These are phyloP conservation scores for Amorpha juglandis DNA, from an alignment of 2,888 invertebrate genomes.

Conservation along the genomic window DNA sequence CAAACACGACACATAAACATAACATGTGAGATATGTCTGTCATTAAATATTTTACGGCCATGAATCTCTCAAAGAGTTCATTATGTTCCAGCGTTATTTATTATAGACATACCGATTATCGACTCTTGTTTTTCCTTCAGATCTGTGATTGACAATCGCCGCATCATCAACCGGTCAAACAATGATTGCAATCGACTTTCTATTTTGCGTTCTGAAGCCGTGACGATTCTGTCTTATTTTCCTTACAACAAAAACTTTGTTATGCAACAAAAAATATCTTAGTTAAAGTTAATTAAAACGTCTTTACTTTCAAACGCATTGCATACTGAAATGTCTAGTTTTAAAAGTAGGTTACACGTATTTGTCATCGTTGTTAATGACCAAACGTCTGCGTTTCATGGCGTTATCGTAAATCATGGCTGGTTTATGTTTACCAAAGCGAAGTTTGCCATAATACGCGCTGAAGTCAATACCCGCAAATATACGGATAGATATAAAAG, in stretches of 20 bases:
- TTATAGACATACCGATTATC: conserved; percentile 29
- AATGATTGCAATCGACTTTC: conserved; percentile 63
- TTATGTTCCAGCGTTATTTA: conserved; percentile 38
- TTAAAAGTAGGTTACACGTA: conserved; percentile 42
- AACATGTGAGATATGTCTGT: conserved; percentile 33
- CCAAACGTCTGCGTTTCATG: conserved; percentile 31
- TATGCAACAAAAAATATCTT: conserved; percentile 30
- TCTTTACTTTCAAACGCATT: background rate
- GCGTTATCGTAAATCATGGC: conserved; percentile 10
- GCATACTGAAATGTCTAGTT: no score
- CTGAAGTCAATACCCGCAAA: conserved; percentile 31
- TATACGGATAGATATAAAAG: conserved; percentile 35
- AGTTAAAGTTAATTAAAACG: background rate
- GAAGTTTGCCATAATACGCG: background rate
- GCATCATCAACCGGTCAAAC: conserved; percentile 51
- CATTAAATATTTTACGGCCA: conserved; percentile 41
- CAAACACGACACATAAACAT: conserved; percentile 24
- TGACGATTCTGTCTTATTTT: conserved; percentile 50
- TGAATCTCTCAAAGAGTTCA: conserved; percentile 45
- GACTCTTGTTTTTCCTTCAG: conserved; percentile 31
- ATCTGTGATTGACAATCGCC: conserved; percentile 49
- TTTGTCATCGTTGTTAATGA: conserved; percentile 41
- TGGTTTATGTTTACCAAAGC: conserved; percentile 17
- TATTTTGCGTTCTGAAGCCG: conserved; percentile 64
- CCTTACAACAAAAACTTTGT: conserved; percentile 33